Conservation (phyloP, 2,797 vertebrate species). For the Diglossa cyanea region DNA sequence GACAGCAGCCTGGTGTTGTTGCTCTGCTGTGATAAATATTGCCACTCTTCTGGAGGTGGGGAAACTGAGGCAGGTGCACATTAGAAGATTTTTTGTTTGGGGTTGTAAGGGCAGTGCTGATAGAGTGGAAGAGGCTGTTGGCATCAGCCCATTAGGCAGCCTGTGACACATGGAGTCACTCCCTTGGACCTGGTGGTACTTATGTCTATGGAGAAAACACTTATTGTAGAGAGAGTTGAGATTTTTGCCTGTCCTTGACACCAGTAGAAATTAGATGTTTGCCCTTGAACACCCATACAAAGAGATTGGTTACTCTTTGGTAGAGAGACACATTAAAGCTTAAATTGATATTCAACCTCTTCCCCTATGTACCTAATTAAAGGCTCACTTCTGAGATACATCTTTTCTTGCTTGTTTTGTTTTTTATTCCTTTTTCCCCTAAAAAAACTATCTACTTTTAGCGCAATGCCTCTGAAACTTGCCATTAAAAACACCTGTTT, state of each 20-base stretch:
- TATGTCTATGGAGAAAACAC: not conserved
- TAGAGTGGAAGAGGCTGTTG: not conserved
- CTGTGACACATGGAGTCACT: not conserved
- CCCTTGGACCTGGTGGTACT: not conserved
- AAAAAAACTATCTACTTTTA: rapidly evolving
- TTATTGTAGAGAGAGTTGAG: not conserved
- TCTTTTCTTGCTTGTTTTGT: not conserved
- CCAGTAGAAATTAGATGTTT: not conserved
- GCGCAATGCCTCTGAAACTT: not conserved
- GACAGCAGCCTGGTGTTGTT: not conserved
- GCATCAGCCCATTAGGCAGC: not conserved
- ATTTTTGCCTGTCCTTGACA: slow-evolving; percentile 1
- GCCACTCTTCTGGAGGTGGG: not conserved
- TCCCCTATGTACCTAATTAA: slow-evolving; percentile 1
- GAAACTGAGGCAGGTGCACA: not conserved
- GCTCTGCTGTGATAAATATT: not conserved
- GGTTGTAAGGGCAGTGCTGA: not conserved
- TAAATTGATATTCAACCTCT: slow-evolving; percentile 6
- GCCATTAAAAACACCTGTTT: not conserved
- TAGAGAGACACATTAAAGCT: not conserved
- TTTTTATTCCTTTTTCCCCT: rapidly evolving
- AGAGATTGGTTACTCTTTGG: not conserved
- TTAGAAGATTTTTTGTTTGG: not conserved
- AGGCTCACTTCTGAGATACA: not conserved
- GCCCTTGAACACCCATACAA: not conserved